A percentile compares a stretch with the other conserved stretches of the same genome.
phyloP scores from a whole-genome alignment of 2,888 invertebrate species.

The Laspeyria flexula region DNA sequence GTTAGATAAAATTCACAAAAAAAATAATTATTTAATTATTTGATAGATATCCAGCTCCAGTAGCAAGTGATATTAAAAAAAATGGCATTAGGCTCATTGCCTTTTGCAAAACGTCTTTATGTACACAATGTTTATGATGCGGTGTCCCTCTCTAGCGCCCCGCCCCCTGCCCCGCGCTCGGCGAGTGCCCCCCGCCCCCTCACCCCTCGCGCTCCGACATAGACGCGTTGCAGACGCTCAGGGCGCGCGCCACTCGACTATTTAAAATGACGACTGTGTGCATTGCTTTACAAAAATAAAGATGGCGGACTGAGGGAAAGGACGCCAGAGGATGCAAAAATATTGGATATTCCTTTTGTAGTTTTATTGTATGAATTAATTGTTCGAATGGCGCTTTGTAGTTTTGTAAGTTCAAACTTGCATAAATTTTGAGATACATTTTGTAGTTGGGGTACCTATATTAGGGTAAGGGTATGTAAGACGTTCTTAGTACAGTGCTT shows the following conservation, averaged over 20 bases:
- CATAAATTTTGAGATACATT: not conserved
- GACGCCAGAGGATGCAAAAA: conserved; percentile 43
- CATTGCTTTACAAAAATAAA: conserved; percentile 80
- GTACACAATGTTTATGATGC: conserved; percentile 60
- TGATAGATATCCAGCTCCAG: too few species aligned
- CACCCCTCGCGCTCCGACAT: conserved; percentile 46
- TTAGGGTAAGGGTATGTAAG: too few species aligned
- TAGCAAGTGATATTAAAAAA: not conserved
- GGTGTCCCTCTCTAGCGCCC: conserved; percentile 68
- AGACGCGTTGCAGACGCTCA: conserved; percentile 55
- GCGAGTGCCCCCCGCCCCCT: too few species aligned
- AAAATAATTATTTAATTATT: too few species aligned
- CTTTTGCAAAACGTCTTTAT: conserved; percentile 46
- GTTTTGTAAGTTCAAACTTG: not conserved
- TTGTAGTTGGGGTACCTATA: too few species aligned
- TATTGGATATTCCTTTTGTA: conserved; percentile 25
- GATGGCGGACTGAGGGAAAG: conserved; percentile 71
- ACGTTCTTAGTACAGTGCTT: too few species aligned
- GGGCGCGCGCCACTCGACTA: conserved; percentile 51
- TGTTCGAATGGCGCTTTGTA: not conserved
- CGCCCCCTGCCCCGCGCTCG: conserved; percentile 66
- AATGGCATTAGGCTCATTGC: conserved; percentile 27
- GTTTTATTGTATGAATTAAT: conserved; percentile 11
- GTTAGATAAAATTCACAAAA: too few species aligned
- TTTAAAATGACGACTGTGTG: conserved; percentile 65